phyloP scores from a whole-genome alignment of 2,797 vertebrate genomes.

The Corythornis leucogaster region DNA sequence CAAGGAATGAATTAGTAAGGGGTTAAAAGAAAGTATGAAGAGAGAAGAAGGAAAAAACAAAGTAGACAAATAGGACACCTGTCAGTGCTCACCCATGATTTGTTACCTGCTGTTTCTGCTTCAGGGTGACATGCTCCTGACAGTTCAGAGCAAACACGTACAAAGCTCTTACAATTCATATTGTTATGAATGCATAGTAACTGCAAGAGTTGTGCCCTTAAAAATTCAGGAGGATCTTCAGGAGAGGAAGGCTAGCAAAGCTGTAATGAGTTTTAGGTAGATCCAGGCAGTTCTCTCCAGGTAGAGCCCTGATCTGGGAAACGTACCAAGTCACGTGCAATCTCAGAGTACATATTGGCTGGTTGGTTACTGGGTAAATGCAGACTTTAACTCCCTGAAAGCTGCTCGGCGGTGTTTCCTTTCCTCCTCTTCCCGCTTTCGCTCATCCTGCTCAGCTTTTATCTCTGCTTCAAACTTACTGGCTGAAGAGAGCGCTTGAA shows the following conservation, averaged over 20 bases:
- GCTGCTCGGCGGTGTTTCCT: slow-evolving; percentile 88
- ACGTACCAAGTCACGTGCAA: slow-evolving; percentile 50
- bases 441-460: slow-evolving; percentile 91
- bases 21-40: not conserved
- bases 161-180: not conserved
- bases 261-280: slow-evolving; percentile 14
- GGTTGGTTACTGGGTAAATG: slow-evolving; percentile 82
- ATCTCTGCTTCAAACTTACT: slow-evolving; percentile 95
- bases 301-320: slow-evolving; percentile 28
- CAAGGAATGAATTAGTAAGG: slow-evolving; percentile 14
- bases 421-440: slow-evolving; percentile 87
- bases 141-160: not conserved
- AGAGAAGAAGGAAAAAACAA: not conserved
- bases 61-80: not conserved
- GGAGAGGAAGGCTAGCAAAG: slow-evolving; percentile 10
- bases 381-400: slow-evolving; percentile 92
- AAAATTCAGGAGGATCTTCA: not conserved
- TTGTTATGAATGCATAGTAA: not conserved
- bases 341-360: not conserved
- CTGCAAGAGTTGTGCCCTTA: slow-evolving; percentile 16
- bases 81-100: not conserved
- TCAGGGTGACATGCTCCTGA: not conserved
- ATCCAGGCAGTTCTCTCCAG: slow-evolving; percentile 38
- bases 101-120: slow-evolving; percentile 42
- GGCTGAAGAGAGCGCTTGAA: slow-evolving; percentile 86